phyloP scores from a whole-genome alignment of 2,113 vertebrate species.

The Fregata magnificens region DNA sequence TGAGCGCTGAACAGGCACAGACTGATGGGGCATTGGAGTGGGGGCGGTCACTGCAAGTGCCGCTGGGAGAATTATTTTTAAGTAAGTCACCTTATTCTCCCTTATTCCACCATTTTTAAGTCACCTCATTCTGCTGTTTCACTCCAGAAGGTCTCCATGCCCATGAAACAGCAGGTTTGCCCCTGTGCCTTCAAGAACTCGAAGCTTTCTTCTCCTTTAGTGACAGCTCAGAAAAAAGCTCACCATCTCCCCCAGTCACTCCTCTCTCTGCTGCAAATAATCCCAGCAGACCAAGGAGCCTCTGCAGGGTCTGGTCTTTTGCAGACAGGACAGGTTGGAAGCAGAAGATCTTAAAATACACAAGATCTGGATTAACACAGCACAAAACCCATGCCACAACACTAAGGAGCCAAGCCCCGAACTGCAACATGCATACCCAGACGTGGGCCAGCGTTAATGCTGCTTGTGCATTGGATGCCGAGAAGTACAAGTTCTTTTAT shows the following conservation, averaged over 20 bases:
- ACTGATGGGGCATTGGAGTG: background rate
- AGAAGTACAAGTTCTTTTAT: background rate
- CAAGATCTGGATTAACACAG: background rate
- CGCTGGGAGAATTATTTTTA: background rate
- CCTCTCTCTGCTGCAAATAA: background rate
- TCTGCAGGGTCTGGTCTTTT: background rate
- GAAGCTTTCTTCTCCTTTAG: background rate
- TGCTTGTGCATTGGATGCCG: background rate
- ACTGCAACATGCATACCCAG: background rate
- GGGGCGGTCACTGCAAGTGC: background rate
- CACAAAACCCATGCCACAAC: background rate
- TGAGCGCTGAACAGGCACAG: rapidly evolving
- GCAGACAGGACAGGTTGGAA: background rate
- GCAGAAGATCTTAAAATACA: background rate
- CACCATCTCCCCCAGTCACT: background rate
- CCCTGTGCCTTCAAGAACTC: background rate
- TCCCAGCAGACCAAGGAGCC: background rate
- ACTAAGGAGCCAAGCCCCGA: background rate
- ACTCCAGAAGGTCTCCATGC: background rate
- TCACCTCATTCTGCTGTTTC: background rate
- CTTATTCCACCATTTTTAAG: background rate
- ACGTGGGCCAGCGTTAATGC: background rate
- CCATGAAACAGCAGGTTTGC: background rate
- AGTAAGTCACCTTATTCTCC: background rate
- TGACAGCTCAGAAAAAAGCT: background rate